Percentiles rank a stretch among this genome's conserved stretches.
Conservation (phyloP, 2,113 vertebrate genomes). For the cattle (Bos taurus) region ARS-UCD2.0 NC_037338.1:26615001-26615500, state of each 20-base stretch:
- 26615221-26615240: accelerated
- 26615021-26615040: not conserved
- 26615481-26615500: too few relatives aligned
- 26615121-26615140: not conserved
- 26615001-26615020: too few relatives aligned
- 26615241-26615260: accelerated
- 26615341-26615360: not conserved
- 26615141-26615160: accelerated
- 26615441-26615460: too few relatives aligned
- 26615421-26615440: too few relatives aligned
- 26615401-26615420: too few relatives aligned
- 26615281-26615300: not conserved
- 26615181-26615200: accelerated
- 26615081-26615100: not conserved
- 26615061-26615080: accelerated
- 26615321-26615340: not conserved
- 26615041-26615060: accelerated
- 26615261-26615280: accelerated
- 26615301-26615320: not conserved
- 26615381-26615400: too few relatives aligned
- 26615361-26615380: not conserved
- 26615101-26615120: too few relatives aligned
- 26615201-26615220: accelerated
- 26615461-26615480: too few relatives aligned
- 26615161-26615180: accelerated